phyloP scores from a whole-genome alignment of 53 echinoderm and acorn worm genomes.

The Apostichopus leukothele region DNA sequence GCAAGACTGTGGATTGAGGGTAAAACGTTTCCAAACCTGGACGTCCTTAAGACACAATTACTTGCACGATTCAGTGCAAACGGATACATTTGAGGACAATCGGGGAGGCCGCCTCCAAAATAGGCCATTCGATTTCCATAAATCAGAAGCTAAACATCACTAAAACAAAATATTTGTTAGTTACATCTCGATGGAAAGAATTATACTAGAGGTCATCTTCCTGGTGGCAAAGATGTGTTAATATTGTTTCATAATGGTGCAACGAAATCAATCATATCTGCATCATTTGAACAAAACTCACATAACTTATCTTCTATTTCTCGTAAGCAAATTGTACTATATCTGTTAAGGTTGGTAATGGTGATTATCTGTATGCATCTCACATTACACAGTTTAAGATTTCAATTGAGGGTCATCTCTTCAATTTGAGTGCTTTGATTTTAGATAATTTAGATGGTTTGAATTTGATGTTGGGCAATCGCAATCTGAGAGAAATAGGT shows the following conservation, averaged over 20 bases:
- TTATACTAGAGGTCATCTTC: background rate
- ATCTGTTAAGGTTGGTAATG: background rate
- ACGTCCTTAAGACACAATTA: background rate
- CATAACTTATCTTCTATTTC: background rate
- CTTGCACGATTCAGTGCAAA: background rate
- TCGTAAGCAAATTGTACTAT: background rate
- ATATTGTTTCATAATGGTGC: background rate
- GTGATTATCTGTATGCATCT: background rate
- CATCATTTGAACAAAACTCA: background rate
- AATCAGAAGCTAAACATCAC: no score
- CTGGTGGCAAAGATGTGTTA: background rate
- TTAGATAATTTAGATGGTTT: no score
- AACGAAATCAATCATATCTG: background rate
- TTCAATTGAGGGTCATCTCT: background rate
- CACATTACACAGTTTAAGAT: background rate
- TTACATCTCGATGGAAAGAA: background rate
- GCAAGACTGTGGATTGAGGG: conserved; percentile 4
- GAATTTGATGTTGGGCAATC: no score
- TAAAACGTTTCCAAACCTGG: background rate
- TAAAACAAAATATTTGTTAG: no score
- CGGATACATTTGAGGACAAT: background rate
- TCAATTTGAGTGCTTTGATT: background rate
- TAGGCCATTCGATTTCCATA: background rate
- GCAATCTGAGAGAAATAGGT: no score
- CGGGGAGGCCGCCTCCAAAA: background rate